Evolutionary conservation across 2,797 vertebrate species (phyloP).

Genomic region (Halcyon chelicuti): DNA sequence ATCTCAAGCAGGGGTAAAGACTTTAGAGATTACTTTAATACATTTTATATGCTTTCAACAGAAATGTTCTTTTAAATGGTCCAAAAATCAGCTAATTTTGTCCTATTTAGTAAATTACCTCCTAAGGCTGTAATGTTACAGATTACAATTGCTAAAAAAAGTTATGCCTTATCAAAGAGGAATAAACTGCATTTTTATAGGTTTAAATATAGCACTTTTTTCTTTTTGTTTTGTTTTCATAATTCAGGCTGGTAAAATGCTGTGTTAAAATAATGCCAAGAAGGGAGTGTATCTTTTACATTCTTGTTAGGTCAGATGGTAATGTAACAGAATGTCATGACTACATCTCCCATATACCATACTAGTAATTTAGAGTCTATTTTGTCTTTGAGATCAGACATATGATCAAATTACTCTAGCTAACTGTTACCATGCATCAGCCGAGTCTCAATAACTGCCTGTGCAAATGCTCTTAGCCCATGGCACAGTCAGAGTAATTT

Average conservation of each 20-base stretch:
- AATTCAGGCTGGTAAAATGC: constrained; percentile 64
- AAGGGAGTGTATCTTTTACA: constrained; percentile 26
- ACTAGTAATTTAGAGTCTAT: constrained; percentile 67
- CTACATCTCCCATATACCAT: constrained; percentile 5
- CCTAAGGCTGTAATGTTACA: constrained; percentile 81
- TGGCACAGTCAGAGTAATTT: constrained; percentile 53
- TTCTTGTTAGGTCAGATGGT: constrained; percentile 59
- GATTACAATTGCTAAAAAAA: constrained; percentile 75
- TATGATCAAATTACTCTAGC: constrained; percentile 56
- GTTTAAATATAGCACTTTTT: constrained; percentile 32
- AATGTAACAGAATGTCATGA: constrained; percentile 52
- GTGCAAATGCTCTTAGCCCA: constrained; percentile 43
- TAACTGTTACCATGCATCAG: constrained; percentile 45
- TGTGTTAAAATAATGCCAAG: constrained; percentile 41
- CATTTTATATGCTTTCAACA: constrained; percentile 80
- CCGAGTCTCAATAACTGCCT: constrained; percentile 26
- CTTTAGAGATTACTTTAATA: constrained; percentile 82
- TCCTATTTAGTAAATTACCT: constrained; percentile 82
- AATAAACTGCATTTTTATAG: constrained; percentile 60
- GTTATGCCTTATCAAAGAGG: constrained; percentile 62
- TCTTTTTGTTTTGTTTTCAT: constrained; percentile 16
- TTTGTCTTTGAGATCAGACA: constrained; percentile 57
- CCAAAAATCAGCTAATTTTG: constrained; percentile 83
- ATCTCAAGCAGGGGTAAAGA: constrained; percentile 83
- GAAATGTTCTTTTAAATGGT: constrained; percentile 80